Conservation (phyloP, 2,888 invertebrate genomes). For the Elegia similella region DNA sequence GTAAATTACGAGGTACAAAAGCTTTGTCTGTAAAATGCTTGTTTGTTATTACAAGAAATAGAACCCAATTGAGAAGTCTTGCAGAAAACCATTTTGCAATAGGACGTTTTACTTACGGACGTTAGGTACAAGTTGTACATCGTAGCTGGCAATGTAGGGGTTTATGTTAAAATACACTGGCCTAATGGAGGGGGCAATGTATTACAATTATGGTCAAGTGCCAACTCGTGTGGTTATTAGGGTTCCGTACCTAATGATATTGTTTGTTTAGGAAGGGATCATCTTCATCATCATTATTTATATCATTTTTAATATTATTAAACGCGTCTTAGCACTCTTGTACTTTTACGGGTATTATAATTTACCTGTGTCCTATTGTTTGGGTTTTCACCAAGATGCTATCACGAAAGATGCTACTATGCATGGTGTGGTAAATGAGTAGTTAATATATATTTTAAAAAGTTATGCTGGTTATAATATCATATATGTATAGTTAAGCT, state of each 20-base stretch:
- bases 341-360: no score
- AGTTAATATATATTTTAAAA: no score
- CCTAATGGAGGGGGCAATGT: constrained; percentile 2
- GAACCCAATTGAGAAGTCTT: background rate
- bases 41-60: background rate
- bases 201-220: constrained; percentile 3
- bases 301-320: no score
- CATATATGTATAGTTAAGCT: no score
- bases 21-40: background rate
- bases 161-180: constrained; percentile 4
- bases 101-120: background rate
- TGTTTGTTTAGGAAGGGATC: background rate
- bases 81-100: background rate
- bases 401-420: no score
- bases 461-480: no score
- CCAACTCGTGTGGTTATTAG: background rate
- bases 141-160: background rate
- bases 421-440: no score
- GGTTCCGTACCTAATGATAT: background rate
- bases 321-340: no score
- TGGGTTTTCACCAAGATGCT: no score
- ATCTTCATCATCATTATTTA: background rate
- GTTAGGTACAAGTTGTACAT: background rate
- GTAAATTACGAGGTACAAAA: no score
- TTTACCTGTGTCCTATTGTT: no score